Percentiles rank a stretch among this genome's conserved stretches.
Evolutionary conservation across 2,888 invertebrate species (phyloP).

Genomic region (Dastarcus helophoroides): DNA sequence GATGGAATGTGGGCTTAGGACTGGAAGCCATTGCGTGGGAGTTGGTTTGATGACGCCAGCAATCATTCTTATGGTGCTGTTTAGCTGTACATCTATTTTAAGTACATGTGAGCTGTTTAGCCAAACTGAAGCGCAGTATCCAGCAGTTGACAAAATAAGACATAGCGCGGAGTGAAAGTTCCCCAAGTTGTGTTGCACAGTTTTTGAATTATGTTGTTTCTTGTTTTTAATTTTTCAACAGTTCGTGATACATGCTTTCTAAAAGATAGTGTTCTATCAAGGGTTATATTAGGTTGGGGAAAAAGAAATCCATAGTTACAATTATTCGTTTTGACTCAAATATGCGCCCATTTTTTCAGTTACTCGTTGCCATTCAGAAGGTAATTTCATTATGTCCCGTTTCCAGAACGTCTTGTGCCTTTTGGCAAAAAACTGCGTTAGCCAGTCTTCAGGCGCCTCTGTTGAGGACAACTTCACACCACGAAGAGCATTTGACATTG

Average conservation of each 20-base stretch:
- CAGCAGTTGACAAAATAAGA: slow-evolving; percentile 9
- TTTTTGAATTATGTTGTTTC: slow-evolving; percentile 14
- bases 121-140: slow-evolving; percentile 9
- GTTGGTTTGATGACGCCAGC: slow-evolving; percentile 8
- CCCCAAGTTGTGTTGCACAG: slow-evolving; percentile 12
- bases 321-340: too few species aligned
- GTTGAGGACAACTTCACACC: too few species aligned
- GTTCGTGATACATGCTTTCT: slow-evolving; percentile 12
- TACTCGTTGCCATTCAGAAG: too few species aligned
- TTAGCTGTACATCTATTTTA: slow-evolving; percentile 7
- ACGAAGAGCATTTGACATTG: too few species aligned
- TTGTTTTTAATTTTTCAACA: slow-evolving; percentile 11
- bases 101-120: slow-evolving; percentile 3
- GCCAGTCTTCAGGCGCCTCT: too few species aligned
- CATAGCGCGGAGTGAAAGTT: slow-evolving; percentile 7
- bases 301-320: too few species aligned
- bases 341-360: too few species aligned
- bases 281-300: too few species aligned
- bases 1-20: slow-evolving; percentile 3
- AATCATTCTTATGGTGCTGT: slow-evolving; percentile 9
- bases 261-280: slow-evolving; percentile 15
- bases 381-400: too few species aligned
- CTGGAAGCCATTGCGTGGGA: slow-evolving; percentile 6
- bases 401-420: too few species aligned
- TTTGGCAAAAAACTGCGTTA: too few species aligned